Evolutionary conservation across 2,888 invertebrate genomes (phyloP).

Genomic region (Luperina nickerlii): DNA sequence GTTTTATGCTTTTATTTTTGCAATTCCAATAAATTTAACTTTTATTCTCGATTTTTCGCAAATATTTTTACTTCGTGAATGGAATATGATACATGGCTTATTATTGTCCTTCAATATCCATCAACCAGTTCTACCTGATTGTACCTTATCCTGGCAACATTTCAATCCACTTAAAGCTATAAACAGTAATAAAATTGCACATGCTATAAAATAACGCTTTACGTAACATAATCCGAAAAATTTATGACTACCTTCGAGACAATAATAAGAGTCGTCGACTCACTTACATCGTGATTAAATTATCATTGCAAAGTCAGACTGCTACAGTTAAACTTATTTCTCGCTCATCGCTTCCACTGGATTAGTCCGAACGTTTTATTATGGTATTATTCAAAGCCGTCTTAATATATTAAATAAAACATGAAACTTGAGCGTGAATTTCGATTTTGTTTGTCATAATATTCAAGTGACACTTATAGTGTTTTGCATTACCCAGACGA

Average conservation of each 20-base stretch:
- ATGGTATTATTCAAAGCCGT: slow-evolving; percentile 71
- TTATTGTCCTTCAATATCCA: not conserved
- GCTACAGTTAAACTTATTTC: slow-evolving; percentile 76
- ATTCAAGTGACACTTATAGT: slow-evolving; percentile 18
- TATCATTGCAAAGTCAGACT: slow-evolving; percentile 87
- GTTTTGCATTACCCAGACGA: not conserved
- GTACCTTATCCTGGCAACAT: slow-evolving; percentile 29
- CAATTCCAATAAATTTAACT: not conserved
- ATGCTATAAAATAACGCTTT: slow-evolving; percentile 74
- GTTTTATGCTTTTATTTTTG: not conserved
- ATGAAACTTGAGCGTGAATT: slow-evolving; percentile 34
- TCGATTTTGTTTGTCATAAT: slow-evolving; percentile 35
- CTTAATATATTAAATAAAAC: slow-evolving; percentile 59
- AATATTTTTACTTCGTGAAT: not conserved
- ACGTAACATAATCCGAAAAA: slow-evolving; percentile 75
- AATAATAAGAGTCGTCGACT: slow-evolving; percentile 80
- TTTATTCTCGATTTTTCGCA: not conserved
- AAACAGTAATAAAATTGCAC: slow-evolving; percentile 65
- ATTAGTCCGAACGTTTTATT: slow-evolving; percentile 75
- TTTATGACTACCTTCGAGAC: slow-evolving; percentile 80
- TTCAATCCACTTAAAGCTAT: slow-evolving; percentile 59
- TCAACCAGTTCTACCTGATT: not conserved
- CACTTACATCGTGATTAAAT: slow-evolving; percentile 87
- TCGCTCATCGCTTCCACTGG: slow-evolving; percentile 73
- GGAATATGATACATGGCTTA: not conserved